Conservation (phyloP, 2,113 vertebrate genomes). For the Coptodon bakossiorum region DNA sequence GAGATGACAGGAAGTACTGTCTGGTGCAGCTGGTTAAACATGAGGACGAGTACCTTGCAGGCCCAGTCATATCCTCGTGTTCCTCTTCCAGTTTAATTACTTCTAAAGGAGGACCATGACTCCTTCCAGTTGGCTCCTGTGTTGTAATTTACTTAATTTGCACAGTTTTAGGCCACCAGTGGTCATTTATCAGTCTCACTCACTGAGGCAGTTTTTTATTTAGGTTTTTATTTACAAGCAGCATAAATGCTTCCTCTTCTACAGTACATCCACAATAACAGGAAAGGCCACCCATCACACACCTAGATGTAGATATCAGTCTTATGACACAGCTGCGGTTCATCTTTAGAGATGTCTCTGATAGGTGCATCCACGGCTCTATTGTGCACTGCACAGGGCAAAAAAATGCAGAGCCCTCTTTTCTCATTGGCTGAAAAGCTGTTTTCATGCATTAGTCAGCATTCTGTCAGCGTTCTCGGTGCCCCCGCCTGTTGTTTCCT, state of each 20-base stretch:
- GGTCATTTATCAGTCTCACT: background rate
- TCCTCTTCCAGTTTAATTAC: conserved; percentile 6
- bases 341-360: background rate
- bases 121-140: background rate
- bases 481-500: conserved; percentile 3
- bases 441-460: conserved; percentile 14
- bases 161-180: background rate
- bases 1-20: conserved; percentile 34
- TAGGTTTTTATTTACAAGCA: background rate
- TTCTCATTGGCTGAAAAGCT: background rate
- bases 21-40: conserved; percentile 54
- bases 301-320: background rate
- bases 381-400: background rate
- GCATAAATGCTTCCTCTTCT: background rate
- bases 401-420: background rate
- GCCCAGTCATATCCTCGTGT: background rate
- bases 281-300: background rate
- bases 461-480: background rate
- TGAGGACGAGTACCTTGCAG: background rate
- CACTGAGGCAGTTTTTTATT: background rate
- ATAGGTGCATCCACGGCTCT: background rate
- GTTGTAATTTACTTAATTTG: conserved; percentile 46
- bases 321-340: background rate
- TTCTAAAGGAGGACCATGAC: conserved; percentile 26
- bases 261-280: background rate